Conservation (phyloP, 2,113 vertebrate genomes). For the Catharus bicknelli region DNA sequence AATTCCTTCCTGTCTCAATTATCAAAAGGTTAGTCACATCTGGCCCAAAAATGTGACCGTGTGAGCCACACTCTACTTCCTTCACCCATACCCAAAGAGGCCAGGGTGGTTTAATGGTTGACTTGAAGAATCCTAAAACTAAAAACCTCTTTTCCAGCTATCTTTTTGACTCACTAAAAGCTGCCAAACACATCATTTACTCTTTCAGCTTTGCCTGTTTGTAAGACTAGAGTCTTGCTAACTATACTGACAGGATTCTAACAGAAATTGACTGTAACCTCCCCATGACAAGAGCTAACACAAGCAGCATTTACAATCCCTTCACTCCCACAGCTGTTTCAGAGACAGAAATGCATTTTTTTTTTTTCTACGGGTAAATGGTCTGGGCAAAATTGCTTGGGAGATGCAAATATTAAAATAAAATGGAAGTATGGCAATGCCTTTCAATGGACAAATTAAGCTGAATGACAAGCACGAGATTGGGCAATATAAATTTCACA, state of each 20-base stretch:
- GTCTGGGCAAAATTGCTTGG: background rate
- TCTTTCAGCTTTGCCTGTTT: background rate
- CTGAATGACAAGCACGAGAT: background rate
- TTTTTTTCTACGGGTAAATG: background rate
- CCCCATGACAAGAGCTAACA: rapidly evolving
- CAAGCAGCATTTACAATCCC: background rate
- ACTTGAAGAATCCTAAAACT: background rate
- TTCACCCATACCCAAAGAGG: background rate
- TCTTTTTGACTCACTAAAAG: background rate
- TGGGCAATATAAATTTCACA: background rate
- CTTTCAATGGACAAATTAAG: background rate
- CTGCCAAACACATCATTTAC: background rate
- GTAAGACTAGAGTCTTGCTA: background rate
- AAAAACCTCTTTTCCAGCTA: background rate
- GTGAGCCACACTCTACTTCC: background rate
- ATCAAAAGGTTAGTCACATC: background rate
- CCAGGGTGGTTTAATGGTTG: background rate
- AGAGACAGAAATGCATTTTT: background rate
- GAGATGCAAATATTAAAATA: background rate
- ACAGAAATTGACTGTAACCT: background rate
- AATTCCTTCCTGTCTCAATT: background rate
- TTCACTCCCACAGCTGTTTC: background rate
- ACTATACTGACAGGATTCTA: background rate
- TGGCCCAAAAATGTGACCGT: rapidly evolving
- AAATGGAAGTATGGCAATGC: background rate